Conservation (phyloP, 2,797 vertebrate genomes). For the Eidolon dupreanum region DNA sequence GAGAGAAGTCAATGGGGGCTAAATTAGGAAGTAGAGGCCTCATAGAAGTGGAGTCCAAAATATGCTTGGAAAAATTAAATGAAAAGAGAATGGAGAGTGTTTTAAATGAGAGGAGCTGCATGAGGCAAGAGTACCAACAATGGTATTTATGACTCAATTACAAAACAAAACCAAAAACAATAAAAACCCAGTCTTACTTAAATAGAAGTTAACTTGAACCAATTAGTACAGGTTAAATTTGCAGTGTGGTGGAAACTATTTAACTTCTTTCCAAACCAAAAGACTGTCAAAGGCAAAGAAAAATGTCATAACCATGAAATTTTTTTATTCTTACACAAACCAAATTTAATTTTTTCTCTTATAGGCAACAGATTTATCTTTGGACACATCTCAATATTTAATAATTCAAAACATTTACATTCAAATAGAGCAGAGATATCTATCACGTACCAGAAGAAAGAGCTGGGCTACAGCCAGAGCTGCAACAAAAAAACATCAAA, state of each 20-base stretch:
- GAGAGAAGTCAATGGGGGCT: not conserved
- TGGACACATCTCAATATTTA: not conserved
- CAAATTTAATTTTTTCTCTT: not conserved
- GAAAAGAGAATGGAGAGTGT: not conserved
- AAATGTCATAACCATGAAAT: not conserved
- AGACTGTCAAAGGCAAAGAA: not conserved
- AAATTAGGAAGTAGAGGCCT: not conserved
- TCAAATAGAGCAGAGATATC: not conserved
- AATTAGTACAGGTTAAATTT: not conserved
- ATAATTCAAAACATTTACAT: constrained; percentile 15
- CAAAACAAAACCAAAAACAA: not conserved
- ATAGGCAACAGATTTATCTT: not conserved
- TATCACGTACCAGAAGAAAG: not conserved
- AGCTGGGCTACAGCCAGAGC: not conserved
- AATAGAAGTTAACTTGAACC: not conserved
- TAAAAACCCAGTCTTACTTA: not conserved
- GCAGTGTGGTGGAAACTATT: not conserved
- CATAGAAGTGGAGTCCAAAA: not conserved
- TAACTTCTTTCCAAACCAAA: not conserved
- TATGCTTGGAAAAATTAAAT: not conserved
- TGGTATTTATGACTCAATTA: not conserved
- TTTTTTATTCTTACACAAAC: not conserved
- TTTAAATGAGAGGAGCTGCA: not conserved
- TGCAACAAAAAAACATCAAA: not conserved
- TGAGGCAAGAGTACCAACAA: not conserved